A percentile compares a stretch with the other conserved stretches of the same genome.
Conservation (phyloP, 2,113 vertebrate species). For the Phyllopteryx taeniolatus region DNA sequence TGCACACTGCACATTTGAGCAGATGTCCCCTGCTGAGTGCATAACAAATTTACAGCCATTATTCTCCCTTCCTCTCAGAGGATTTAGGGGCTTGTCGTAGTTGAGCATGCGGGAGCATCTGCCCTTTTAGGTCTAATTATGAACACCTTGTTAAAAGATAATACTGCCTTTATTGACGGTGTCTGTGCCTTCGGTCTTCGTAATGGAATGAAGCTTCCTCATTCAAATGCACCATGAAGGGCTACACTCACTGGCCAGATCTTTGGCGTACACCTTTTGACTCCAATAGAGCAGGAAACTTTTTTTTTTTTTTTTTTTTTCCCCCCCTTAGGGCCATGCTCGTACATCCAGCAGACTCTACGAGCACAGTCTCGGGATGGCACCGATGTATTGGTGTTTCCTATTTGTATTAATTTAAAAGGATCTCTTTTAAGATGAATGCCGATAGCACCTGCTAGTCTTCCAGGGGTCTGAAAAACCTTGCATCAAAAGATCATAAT, state of each 20-base stretch:
- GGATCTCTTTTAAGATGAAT: no score
- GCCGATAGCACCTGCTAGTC: no score
- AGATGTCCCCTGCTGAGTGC: conserved; percentile 31
- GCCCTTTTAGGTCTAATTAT: conserved; percentile 14
- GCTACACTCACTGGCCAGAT: background rate
- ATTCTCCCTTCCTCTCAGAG: conserved; percentile 29
- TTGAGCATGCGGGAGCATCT: background rate
- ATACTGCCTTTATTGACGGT: background rate
- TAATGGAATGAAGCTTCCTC: background rate
- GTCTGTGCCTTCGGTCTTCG: background rate
- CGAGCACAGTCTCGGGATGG: no score
- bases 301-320: no score
- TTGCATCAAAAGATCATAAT: no score
- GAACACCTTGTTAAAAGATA: conserved; percentile 22
- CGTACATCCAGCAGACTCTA: no score
- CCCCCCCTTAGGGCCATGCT: no score
- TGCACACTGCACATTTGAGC: background rate
- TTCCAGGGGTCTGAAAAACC: no score
- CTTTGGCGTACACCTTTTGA: background rate
- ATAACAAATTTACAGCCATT: conserved; percentile 39
- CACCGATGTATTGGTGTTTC: no score
- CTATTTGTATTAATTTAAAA: no score
- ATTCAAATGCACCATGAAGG: background rate
- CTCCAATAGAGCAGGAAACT: background rate
- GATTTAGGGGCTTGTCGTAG: conserved; percentile 1